Percentiles rank a stretch among this genome's conserved stretches.
Evolutionary conservation across 2,113 vertebrate genomes (phyloP).

Genomic region (Caracal caracal): DNA sequence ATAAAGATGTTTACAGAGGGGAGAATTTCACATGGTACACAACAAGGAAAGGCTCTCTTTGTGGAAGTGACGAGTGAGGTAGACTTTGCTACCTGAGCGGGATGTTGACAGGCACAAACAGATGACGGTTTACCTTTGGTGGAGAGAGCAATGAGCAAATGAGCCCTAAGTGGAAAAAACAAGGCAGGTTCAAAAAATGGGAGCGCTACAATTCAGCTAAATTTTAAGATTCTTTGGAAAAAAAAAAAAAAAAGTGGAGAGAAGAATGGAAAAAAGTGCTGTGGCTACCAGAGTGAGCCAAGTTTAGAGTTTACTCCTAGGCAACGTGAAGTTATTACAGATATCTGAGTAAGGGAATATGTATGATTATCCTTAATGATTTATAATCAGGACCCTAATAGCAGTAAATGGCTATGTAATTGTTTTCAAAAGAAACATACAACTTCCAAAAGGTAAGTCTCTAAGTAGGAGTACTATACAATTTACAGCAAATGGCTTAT

Average conservation of each 20-base stretch:
- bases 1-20: not conserved
- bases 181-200: not conserved
- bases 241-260: not conserved
- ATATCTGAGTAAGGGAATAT: not conserved
- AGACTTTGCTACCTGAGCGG: not conserved
- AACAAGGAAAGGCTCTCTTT: not conserved
- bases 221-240: not conserved
- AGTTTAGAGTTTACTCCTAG: not conserved
- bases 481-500: not conserved
- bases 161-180: not conserved
- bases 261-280: not conserved
- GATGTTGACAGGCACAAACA: not conserved
- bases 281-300: not conserved
- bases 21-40: not conserved
- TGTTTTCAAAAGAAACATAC: conserved; percentile 10
- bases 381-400: not conserved
- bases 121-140: not conserved
- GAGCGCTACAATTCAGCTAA: not conserved
- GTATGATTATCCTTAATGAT: not conserved
- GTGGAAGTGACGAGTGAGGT: not conserved
- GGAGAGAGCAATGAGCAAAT: not conserved
- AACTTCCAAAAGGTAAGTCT: not conserved
- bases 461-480: not conserved
- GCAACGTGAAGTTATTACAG: not conserved
- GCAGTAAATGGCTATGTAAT: not conserved